A percentile compares a stretch with the other conserved stretches of the same genome.
Conservation (phyloP, 30 jellyfish, hydroid and myxozoan species). For the Aurelia aurita region DNA sequence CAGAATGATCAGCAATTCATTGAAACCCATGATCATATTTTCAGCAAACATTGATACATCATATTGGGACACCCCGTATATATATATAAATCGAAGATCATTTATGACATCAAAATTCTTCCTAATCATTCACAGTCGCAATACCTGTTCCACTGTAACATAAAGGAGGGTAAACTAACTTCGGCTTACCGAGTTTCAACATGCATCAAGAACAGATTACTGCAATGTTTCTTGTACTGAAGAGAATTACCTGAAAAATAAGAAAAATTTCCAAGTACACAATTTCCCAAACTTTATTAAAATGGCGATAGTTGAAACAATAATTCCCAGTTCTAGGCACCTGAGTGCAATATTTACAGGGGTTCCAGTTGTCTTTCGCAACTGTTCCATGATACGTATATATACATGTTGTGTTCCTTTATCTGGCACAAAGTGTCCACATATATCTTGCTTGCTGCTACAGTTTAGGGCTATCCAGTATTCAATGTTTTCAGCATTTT, state of each 20-base stretch:
- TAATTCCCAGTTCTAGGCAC: background rate
- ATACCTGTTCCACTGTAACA: constrained; percentile 51
- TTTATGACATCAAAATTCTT: too few relatives aligned
- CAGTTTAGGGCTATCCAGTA: too few relatives aligned
- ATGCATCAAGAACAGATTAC: constrained; percentile 62
- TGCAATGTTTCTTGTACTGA: constrained; percentile 52
- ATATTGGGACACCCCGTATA: too few relatives aligned
- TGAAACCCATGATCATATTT: too few relatives aligned
- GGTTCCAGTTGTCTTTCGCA: background rate
- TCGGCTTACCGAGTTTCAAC: constrained; percentile 52
- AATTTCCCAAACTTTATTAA: background rate
- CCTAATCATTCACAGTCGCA: background rate
- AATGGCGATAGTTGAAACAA: background rate
- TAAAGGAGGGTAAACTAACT: constrained; percentile 8
- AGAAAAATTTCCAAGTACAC: constrained; percentile 61
- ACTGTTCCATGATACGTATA: background rate
- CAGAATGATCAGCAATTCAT: too few relatives aligned
- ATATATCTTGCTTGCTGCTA: too few relatives aligned
- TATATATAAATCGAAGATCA: too few relatives aligned
- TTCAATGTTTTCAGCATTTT: too few relatives aligned
- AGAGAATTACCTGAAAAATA: constrained; percentile 61
- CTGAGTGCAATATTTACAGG: background rate
- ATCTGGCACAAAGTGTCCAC: too few relatives aligned
- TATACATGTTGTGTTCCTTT: background rate
- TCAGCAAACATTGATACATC: too few relatives aligned